Base-by-base conservation (phyloP, 1,140 invertebrate species). In the Dendroctonus ponderosae region DNA sequence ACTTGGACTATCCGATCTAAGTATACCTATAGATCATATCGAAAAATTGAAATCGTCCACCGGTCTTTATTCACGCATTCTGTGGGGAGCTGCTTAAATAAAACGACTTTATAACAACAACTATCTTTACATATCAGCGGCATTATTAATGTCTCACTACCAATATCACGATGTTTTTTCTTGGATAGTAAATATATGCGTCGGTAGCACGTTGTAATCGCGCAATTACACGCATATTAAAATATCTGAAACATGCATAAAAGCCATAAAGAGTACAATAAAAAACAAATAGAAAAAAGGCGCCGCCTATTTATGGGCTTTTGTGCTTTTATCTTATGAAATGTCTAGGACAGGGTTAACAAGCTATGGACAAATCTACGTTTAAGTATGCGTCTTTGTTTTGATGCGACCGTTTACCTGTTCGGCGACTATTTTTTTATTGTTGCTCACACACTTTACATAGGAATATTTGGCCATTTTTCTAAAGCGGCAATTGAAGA, bases 171-270 rank as follows among this genome's bases (percentile, higher is more conserved):
- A 46, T 46, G 11, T 60, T 48, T 60, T 60, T 60, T 58, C 11
- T 37, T 26, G 44, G 26, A 60, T 9, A 7, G 14, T 6, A 38
- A 48, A 46, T 46, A 44, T 11, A 38, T 26, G 42, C 43, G 41
- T 26, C 57, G 43, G 57, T 60, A 60, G 60, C 60, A 26, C 39
- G 60, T 62, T 62, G 48, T 62, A 62, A 62, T 11, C 39, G 37
- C 39, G 60, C 48, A 62, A 62, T 62, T 62, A 62, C 60, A 62
- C 52, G 60, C 60, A 62, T 62, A 62, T 62, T 62, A 62, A 62
- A 62, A 62, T 62, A 62, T 41, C 60, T 52, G 15, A 62, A 62
- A 62, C 60, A 62, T 51, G 60, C 50, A 62, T 62, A 51, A 51
- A 51, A 26, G 11, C 48, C 60, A 62, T 62, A 62, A 62, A 62